Base-by-base conservation (phyloP, 2,113 vertebrate genomes). In the Aphyosemion australe region DNA sequence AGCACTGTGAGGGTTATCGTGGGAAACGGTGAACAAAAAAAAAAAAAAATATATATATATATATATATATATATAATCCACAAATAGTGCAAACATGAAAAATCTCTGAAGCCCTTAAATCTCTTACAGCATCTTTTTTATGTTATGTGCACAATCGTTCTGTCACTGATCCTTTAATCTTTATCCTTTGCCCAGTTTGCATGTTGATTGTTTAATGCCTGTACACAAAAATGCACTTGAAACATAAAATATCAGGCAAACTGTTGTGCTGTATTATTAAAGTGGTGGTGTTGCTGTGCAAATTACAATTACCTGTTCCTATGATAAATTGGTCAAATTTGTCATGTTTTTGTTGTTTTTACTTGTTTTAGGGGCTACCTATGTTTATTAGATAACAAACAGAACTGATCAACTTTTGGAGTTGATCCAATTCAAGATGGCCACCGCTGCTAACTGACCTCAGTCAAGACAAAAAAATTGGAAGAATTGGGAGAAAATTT, bases 11-110 rank as follows among this genome's bases (percentile, higher is more conserved):
- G 64, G 59, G 73, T 73, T 69, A 62, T 81, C 39, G 42, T n/a
- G 49, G 15, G 50, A 76, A 79, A 76, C 59, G 77, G 60, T 21
- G 6, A 78, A 16, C 39, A 48, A 42, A 48, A 8, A 45, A 78
- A 16, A 32, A 48, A 42, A 48, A 8, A 45, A 9, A 19, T 18
- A 37, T 48, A 26, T 26, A 26, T 26, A 4, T 26, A 26, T 26
- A 4, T 26, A 26, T 5, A 26, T 26, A 26, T 26, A 26, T 4
- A 26, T 12, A 42, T 12, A 58, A 53, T 52, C 32, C 53, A 15
- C 26, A 65, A 43, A 48, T 41, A 10, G 46, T 37, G 15, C 58
- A 6, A 34, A 59, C 19, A 49, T 52, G 45, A 56, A 31, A 37
- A 41, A 66, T 60, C 53, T 63, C 45, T 15, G 19, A 66, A 63